Conservation (phyloP, 1,140 invertebrate genomes). For the Marisa cornuarietis region DNA sequence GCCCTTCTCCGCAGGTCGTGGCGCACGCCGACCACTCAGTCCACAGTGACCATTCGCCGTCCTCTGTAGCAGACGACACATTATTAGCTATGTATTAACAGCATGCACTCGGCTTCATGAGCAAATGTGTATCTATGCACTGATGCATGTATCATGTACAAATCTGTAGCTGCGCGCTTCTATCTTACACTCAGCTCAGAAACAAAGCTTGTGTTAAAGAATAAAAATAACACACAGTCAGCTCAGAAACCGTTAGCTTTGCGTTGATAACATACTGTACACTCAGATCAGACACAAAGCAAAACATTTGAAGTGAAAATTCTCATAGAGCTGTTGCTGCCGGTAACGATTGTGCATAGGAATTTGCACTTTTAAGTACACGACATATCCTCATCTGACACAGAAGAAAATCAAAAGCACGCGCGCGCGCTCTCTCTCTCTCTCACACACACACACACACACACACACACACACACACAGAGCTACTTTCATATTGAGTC, state of each 20-base stretch:
- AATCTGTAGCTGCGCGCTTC: background rate
- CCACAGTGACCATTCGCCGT: conserved; percentile 66
- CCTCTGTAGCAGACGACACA: conserved; percentile 34
- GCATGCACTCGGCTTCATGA: too few species aligned
- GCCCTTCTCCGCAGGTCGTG: conserved; percentile 57
- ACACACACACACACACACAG: background rate
- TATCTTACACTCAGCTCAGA: too few species aligned
- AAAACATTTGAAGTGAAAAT: too few species aligned
- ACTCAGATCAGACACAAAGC: too few species aligned
- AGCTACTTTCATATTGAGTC: too few species aligned
- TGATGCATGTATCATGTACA: background rate
- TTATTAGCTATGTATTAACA: background rate
- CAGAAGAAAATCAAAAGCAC: background rate
- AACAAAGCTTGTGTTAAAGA: too few species aligned
- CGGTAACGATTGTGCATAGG: too few species aligned
- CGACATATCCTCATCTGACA: background rate
- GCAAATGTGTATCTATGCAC: background rate
- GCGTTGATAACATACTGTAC: too few species aligned
- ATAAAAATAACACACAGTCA: too few species aligned
- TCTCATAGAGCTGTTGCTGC: background rate
- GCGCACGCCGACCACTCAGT: conserved; percentile 61
- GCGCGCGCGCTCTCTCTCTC: too few species aligned
- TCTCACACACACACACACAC: background rate
- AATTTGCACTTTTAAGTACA: background rate
- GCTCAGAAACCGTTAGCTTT: too few species aligned